Evolutionary conservation across 1,140 invertebrate species (phyloP), one percentile per base, ranked within the genome.

Genomic region (Aphis craccivora): DNA sequence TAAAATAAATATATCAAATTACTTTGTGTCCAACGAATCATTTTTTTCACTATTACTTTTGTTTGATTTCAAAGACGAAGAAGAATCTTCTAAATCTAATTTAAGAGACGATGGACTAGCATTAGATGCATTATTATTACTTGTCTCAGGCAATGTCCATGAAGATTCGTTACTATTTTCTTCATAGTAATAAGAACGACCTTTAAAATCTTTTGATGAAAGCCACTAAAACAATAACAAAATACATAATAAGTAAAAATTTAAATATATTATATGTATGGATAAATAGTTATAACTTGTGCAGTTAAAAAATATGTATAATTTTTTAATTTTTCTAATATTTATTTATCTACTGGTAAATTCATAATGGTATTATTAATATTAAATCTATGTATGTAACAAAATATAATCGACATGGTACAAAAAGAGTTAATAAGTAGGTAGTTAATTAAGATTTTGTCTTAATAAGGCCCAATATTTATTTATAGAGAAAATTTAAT

Each of bases 111-210:
- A 14, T 40, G 91, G 25, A 6, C 11, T 83, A 53, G 37, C 20
- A 84, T 37, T 93, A 30, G n/a, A 20, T 22, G 14, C 23, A 40
- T 86, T 93, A 30, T 14, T 93, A 53, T 93, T 93, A 43, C 1
- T 81, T 45, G 84, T 40, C 4, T 95, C 94, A 22, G 96, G 96
- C 35, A 97, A 95, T 81, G 95, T 95, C 96, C 96, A 97, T 25
- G 96, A 96, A 18, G 96, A 96, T 94, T 96, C 96, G 94, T 95
- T 95, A 92, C 96, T 96, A 94, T 96, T 96, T 94, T 97, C 96
- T 94, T 96, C 96, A 94, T 96, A 97, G 94, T 96, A 97, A 95
- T 97, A 97, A 51, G 96, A 95, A 91, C 96, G 95, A n/a, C 96
- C 96, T 94, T 96, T 95, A 9, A 95, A 95, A 95, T 96, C 96